Evolutionary conservation across 1,140 invertebrate genomes (phyloP).

Genomic region (Tetragnatha versicolor): DNA sequence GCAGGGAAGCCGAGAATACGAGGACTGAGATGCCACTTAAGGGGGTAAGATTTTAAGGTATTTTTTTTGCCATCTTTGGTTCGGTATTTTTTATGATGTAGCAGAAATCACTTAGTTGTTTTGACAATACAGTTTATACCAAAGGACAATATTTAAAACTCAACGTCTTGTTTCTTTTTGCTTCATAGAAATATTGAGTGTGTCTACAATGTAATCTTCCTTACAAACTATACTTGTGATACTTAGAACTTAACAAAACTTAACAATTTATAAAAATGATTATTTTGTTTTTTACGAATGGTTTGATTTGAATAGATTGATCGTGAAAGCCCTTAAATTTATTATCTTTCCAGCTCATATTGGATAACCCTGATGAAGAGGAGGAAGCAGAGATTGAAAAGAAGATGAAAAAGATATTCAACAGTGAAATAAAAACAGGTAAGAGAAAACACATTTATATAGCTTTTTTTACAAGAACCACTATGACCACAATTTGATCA

Average conservation of each 20-base stretch:
- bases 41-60: constrained; percentile 55
- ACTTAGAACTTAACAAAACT: too few species aligned
- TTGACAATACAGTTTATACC: too few species aligned
- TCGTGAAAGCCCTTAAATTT: too few species aligned
- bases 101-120: not conserved
- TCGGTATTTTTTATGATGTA: not conserved
- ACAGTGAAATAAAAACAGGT: constrained; percentile 4
- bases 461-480: not conserved
- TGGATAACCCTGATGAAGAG: constrained; percentile 25
- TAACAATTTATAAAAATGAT: too few species aligned
- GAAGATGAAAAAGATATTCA: constrained; percentile 28
- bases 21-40: constrained; percentile 63
- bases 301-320: too few species aligned
- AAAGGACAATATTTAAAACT: too few species aligned
- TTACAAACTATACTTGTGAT: too few species aligned
- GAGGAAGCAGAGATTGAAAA: constrained; percentile 57
- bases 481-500: not conserved
- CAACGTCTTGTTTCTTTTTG: too few species aligned
- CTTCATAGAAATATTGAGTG: too few species aligned
- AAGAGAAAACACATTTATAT: not conserved
- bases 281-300: too few species aligned
- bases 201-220: too few species aligned
- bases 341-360: constrained; percentile 1
- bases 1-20: constrained; percentile 62
- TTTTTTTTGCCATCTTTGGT: too few species aligned